phyloP scores from a whole-genome alignment of 2,797 vertebrate genomes.

The Haliaeetus albicilla region DNA sequence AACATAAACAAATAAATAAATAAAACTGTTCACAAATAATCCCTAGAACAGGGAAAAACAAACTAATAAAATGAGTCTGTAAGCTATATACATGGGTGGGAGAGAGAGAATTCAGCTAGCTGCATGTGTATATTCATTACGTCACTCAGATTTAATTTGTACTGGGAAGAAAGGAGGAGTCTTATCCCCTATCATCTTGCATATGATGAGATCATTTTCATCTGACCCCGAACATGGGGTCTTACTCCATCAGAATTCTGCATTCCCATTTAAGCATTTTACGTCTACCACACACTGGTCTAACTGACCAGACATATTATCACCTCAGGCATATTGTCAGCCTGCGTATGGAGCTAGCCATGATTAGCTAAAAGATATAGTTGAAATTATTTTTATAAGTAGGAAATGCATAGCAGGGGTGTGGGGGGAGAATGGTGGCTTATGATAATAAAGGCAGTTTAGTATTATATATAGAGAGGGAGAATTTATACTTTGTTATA shows the following conservation, averaged over 20 bases:
- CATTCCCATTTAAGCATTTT: not conserved
- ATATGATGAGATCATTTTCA: slow-evolving; percentile 6
- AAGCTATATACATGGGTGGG: not conserved
- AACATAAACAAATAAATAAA: not conserved
- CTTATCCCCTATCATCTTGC: not conserved
- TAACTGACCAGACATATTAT: slow-evolving; percentile 38
- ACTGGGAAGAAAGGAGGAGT: slow-evolving; percentile 1
- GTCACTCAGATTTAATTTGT: not conserved
- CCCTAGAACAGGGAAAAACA: not conserved
- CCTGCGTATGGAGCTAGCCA: slow-evolving; percentile 6
- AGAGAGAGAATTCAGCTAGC: not conserved
- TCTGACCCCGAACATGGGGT: not conserved
- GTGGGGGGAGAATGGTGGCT: not conserved
- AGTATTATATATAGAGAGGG: not conserved
- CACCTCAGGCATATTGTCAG: slow-evolving; percentile 44
- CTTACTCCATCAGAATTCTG: slow-evolving; percentile 13
- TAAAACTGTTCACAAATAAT: not conserved
- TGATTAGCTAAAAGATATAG: slow-evolving; percentile 36
- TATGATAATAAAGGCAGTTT: not conserved
- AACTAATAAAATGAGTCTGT: not conserved
- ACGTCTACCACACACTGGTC: slow-evolving; percentile 22
- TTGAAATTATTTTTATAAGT: slow-evolving; percentile 51
- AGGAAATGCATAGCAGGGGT: not conserved
- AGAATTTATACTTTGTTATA: slow-evolving; percentile 5
- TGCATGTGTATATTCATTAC: not conserved